Evolutionary conservation across 2,113 vertebrate species (phyloP).

Genomic region (Chaetorhynchus papuensis): DNA sequence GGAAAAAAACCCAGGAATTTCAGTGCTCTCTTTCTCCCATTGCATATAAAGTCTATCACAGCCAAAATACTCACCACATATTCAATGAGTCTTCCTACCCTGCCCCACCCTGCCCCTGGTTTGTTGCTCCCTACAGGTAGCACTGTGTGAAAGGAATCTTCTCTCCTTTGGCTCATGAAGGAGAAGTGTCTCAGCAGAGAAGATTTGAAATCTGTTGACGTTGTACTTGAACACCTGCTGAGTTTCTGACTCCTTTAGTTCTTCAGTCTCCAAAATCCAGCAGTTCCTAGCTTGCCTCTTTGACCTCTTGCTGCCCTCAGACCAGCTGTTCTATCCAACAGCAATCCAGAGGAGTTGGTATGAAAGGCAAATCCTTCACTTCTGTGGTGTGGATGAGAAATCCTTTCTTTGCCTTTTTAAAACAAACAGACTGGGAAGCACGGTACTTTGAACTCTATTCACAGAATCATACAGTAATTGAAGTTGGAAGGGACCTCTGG

Average conservation of each 20-base stretch:
- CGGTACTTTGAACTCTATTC: neutral
- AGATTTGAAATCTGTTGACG: neutral
- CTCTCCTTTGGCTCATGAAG: neutral
- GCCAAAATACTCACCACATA: neutral
- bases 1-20: neutral
- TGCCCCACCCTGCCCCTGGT: fast-evolving
- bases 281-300: neutral
- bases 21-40: neutral
- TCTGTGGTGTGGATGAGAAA: neutral
- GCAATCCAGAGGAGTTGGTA: neutral
- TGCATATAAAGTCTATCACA: neutral
- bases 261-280: neutral
- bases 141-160: neutral
- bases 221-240: neutral
- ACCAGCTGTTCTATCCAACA: neutral
- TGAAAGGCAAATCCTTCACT: neutral
- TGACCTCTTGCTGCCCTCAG: neutral
- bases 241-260: neutral
- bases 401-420: neutral
- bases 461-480: neutral
- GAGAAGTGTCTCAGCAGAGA: neutral
- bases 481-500: neutral
- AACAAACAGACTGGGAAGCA: neutral
- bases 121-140: neutral
- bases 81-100: neutral